These are phyloP conservation scores for Octonoba sinensis DNA, from an alignment of 2,888 invertebrate species.

Conservation along the genomic window DNA sequence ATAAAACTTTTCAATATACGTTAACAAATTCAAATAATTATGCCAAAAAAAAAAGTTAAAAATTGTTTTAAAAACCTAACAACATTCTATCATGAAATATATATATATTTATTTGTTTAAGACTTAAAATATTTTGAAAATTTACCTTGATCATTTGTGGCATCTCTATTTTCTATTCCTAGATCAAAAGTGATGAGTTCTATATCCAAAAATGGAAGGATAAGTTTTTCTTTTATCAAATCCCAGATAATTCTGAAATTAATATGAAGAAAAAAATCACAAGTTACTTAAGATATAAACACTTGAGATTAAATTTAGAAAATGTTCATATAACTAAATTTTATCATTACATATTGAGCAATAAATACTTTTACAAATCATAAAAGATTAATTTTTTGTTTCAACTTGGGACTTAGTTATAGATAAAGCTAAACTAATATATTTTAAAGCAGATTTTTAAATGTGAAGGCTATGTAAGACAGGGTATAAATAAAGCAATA, in stretches of 20 bases:
- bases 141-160: conserved; percentile 85
- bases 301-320: too few relatives aligned
- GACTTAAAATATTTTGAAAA: neutral
- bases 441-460: too few relatives aligned
- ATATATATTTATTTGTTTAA: neutral
- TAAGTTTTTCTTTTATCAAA: conserved; percentile 95
- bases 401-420: too few relatives aligned
- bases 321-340: too few relatives aligned
- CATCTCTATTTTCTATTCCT: conserved; percentile 94
- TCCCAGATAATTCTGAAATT: conserved; percentile 93
- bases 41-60: neutral
- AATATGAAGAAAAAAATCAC: conserved; percentile 16
- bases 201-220: conserved; percentile 94
- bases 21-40: neutral
- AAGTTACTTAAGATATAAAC: too few relatives aligned
- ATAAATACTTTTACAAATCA: neutral
- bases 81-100: neutral
- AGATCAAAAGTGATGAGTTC: conserved; percentile 94
- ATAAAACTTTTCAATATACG: neutral
- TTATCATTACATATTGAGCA: neutral
- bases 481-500: too few relatives aligned
- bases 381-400: too few relatives aligned
- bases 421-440: too few relatives aligned
- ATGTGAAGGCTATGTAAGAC: too few relatives aligned
- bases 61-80: too few relatives aligned